phyloP scores from a whole-genome alignment of 1,140 invertebrate genomes.

The Melitaea cinxia region DNA sequence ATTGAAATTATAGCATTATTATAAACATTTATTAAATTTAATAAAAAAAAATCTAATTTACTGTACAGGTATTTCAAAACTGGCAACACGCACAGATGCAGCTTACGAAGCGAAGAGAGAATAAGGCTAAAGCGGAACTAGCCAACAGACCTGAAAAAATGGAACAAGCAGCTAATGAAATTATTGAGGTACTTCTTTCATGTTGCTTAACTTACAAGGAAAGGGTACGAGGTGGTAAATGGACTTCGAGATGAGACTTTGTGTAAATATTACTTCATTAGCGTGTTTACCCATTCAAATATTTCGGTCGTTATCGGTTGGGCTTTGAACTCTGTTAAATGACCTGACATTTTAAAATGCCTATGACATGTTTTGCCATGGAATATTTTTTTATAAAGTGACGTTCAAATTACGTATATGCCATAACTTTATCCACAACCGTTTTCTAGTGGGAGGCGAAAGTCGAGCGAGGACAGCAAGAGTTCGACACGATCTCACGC shows the following conservation, averaged over 20 bases:
- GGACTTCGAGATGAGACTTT: too few species aligned
- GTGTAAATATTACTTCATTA: too few species aligned
- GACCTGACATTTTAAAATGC: too few species aligned
- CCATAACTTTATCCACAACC: neutral
- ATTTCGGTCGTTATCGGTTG: too few species aligned
- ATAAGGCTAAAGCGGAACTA: constrained; percentile 95
- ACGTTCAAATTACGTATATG: too few species aligned
- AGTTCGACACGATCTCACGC: constrained; percentile 97
- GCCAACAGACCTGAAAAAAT: constrained; percentile 94
- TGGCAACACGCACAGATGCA: constrained; percentile 98
- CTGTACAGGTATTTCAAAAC: constrained; percentile 91
- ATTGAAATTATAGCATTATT: neutral
- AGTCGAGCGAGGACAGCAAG: constrained; percentile 97
- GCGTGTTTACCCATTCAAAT: too few species aligned
- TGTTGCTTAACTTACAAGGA: neutral
- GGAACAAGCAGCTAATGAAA: constrained; percentile 94
- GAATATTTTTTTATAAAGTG: too few species aligned
- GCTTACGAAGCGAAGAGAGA: constrained; percentile 96
- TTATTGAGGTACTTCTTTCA: constrained; percentile 88
- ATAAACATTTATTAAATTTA: neutral
- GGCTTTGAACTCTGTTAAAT: too few species aligned
- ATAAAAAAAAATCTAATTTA: neutral
- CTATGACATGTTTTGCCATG: too few species aligned
- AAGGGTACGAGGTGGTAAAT: too few species aligned
- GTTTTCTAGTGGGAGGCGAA: constrained; percentile 93